phyloP scores from a whole-genome alignment of 2,797 vertebrate species.

The Sebastes diploproa region DNA sequence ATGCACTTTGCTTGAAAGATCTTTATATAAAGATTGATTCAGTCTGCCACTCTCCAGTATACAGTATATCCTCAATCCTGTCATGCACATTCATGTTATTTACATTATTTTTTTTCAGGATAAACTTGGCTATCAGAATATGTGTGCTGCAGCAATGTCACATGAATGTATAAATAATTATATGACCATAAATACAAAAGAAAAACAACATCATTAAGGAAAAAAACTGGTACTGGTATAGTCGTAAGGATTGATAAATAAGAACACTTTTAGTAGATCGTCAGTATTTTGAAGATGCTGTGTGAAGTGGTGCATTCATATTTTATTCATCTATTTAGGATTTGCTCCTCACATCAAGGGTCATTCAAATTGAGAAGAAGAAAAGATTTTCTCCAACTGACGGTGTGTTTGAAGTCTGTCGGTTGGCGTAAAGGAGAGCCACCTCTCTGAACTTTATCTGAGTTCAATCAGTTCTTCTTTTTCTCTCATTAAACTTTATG shows the following conservation, averaged over 20 bases:
- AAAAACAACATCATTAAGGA: background rate
- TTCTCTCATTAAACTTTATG: background rate
- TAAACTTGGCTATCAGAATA: background rate
- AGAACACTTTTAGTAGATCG: background rate
- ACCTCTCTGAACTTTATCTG: background rate
- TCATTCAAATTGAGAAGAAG: background rate
- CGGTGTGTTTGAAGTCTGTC: background rate
- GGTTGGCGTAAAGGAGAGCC: background rate
- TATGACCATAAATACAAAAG: background rate
- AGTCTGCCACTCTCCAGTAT: background rate
- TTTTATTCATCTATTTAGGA: background rate
- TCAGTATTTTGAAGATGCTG: background rate
- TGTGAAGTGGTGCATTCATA: background rate
- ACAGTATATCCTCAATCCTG: background rate
- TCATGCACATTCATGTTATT: background rate
- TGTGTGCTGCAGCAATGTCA: background rate
- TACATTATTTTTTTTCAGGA: background rate
- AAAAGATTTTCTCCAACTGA: background rate
- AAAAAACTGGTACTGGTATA: background rate
- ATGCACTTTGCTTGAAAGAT: background rate
- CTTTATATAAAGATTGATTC: slow-evolving; percentile 10
- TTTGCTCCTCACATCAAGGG: background rate
- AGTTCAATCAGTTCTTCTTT: slow-evolving; percentile 3
- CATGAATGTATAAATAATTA: background rate
- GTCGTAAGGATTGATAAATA: background rate